Evolutionary conservation across 2,113 vertebrate species (phyloP), one percentile per base, ranked within the genome.

Genomic region (Oncorhynchus mykiss): DNA sequence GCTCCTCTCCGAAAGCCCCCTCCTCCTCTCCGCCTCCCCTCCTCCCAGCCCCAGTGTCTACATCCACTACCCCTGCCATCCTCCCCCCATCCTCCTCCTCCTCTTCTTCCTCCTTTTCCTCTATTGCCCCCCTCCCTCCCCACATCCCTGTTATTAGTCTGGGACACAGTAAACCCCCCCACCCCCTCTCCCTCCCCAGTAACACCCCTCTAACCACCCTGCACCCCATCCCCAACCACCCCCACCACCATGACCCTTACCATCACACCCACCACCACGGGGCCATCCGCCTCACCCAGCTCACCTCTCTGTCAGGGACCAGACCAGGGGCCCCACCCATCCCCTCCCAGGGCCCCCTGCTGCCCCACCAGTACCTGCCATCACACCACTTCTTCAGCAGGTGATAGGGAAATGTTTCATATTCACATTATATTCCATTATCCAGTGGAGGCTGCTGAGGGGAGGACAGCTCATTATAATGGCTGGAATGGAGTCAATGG

Each of bases 91-190:
- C 71, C 85, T 48, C 45, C 8, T 1, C 72, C 67, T 67, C 57
- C 7, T 78, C 83, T n/a, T 24, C 64, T 12, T 57, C 71, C 49
- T n/a, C 54, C 66, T 75, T 49, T 3, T 45, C 68, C 78, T 65
- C 74, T 74, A 73, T 70, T 6, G 9, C 66, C 16, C 45, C 78
- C 13, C 86, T 96, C 64, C 95, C 94, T 7, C 92, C 91, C 6
- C 91, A 95, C 1, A 91, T 96, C 76, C 96, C 96, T 0, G 96
- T 97, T 76, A 97, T 97, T 89, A 97, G 94, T 78, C 91, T 97
- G 31, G 94, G 93, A 4, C 95, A 97, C 91, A 96, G 91, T 85
- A 95, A 95, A 80, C 93, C 94, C 8, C 93, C 92, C 0, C 79
- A 91, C 0, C 90, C 89, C 0, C 77, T 95, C 65, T 83, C 90